phyloP scores from a whole-genome alignment of 2,113 vertebrate genomes.

The Lagopus muta region DNA sequence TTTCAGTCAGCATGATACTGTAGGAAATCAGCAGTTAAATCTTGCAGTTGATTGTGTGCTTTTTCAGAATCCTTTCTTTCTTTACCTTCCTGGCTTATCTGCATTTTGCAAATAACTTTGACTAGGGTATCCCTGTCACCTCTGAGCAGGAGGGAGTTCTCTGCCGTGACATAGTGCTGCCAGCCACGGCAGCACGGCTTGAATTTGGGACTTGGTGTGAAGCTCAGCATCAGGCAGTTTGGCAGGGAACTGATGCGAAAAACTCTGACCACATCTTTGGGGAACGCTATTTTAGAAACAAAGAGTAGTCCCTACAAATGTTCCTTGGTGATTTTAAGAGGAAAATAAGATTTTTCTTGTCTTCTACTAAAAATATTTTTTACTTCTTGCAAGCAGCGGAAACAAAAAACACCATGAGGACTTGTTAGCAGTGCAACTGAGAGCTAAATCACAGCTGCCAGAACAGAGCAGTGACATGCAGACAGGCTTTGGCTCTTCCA shows the following conservation, averaged over 20 bases:
- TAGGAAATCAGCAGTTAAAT: not conserved
- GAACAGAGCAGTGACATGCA: not conserved
- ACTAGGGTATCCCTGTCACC: not conserved
- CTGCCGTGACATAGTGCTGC: accelerated
- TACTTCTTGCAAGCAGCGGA: not conserved
- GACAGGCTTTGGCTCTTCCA: not conserved
- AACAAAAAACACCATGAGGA: not conserved
- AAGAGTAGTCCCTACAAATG: not conserved
- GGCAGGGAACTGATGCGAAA: not conserved
- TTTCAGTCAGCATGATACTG: not conserved
- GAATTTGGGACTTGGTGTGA: accelerated
- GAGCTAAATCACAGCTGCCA: not conserved
- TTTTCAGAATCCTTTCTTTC: not conserved
- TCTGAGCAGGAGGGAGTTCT: not conserved
- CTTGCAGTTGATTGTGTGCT: not conserved
- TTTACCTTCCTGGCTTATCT: not conserved
- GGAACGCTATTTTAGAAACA: not conserved
- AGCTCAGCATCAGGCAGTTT: accelerated
- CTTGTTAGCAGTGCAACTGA: not conserved
- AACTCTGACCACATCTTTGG: not conserved
- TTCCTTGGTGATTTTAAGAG: not conserved
- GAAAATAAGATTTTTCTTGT: not conserved
- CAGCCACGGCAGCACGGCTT: not conserved
- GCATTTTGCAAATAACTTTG: not conserved
- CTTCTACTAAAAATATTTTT: not conserved